Conservation (phyloP, 2,113 vertebrate genomes). For the Bolborhynchus lineola region DNA sequence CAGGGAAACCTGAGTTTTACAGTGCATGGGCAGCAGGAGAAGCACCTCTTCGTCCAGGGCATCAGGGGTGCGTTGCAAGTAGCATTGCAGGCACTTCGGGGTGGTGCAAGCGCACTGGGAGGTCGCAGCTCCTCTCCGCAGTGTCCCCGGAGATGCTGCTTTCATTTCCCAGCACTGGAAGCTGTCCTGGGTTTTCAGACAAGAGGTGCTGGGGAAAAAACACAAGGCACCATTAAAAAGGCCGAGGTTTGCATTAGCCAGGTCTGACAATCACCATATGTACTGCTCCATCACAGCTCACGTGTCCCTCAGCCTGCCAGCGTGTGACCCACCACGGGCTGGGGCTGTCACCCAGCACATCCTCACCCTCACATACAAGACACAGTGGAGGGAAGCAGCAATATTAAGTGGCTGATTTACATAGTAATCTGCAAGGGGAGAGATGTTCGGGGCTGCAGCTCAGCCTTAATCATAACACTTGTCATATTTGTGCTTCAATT, state of each 20-base stretch:
- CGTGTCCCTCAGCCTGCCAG: accelerated
- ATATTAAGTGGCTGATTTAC: background rate
- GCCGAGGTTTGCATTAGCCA: accelerated
- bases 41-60: background rate
- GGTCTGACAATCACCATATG: accelerated
- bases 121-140: background rate
- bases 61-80: background rate
- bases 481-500: background rate
- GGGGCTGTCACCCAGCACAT: background rate
- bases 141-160: accelerated
- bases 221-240: background rate
- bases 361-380: background rate
- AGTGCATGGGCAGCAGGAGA: background rate
- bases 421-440: background rate
- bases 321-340: background rate
- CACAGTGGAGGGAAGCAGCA: background rate
- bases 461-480: background rate
- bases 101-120: background rate
- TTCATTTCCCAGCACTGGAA: background rate
- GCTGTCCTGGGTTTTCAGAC: background rate
- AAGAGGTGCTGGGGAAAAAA: background rate
- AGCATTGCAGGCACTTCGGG: background rate
- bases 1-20: background rate
- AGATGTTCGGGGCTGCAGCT: background rate
- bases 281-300: accelerated